Percentiles rank a stretch among this genome's conserved stretches.
These are phyloP conservation scores for Oriolus oriolus DNA, from an alignment of 2,113 vertebrate genomes.

Conservation along the genomic window DNA sequence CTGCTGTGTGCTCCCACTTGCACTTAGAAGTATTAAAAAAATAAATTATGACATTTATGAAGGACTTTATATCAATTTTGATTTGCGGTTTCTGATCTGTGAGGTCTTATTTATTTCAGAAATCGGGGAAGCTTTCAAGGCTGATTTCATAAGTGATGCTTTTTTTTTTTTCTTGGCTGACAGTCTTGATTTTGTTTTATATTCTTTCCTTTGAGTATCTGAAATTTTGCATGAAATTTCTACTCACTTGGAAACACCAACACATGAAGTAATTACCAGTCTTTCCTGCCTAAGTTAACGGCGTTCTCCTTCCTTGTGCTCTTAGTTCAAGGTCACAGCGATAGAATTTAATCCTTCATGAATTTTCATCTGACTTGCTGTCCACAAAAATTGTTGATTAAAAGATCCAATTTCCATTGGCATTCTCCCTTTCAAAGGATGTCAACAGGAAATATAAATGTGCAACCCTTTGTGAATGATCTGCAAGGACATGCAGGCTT, in stretches of 20 bases:
- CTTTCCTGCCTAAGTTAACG: slow-evolving; percentile 26
- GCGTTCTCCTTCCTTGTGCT: slow-evolving; percentile 14
- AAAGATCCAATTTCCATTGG: slow-evolving; percentile 34
- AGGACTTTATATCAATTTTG: neutral
- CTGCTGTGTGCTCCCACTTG: neutral
- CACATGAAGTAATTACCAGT: slow-evolving; percentile 8
- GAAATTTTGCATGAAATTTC: slow-evolving; percentile 19
- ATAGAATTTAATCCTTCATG: neutral
- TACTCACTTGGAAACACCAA: neutral
- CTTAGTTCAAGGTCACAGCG: slow-evolving; percentile 42
- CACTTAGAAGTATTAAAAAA: neutral
- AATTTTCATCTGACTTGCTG: slow-evolving; percentile 27
- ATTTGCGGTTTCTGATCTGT: neutral
- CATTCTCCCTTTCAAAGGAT: slow-evolving; percentile 32
- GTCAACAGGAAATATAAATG: slow-evolving; percentile 48
- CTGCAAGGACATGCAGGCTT: slow-evolving; percentile 31
- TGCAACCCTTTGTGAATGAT: slow-evolving; percentile 37
- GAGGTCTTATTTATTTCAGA: neutral
- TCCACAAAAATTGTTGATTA: slow-evolving; percentile 41
- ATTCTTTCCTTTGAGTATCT: neutral
- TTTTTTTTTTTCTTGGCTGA: neutral
- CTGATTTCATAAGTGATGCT: neutral
- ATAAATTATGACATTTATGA: neutral
- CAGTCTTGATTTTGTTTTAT: neutral
- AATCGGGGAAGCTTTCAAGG: neutral